These are phyloP conservation scores for Acheta domesticus DNA, from an alignment of 2,888 invertebrate species.

Conservation along the genomic window DNA sequence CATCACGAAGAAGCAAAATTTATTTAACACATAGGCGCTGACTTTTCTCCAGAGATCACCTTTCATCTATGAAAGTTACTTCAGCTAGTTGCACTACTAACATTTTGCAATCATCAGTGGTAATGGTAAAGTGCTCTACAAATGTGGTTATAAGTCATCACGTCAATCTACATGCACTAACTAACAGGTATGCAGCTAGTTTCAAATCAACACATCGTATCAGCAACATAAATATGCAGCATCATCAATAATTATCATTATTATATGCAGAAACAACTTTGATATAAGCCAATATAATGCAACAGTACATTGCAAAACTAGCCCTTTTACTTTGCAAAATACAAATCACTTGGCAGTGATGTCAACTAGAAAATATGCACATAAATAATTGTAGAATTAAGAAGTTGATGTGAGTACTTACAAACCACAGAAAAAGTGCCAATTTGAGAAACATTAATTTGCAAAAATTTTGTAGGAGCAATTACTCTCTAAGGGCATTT, in stretches of 20 bases:
- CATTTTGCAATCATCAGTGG: constrained; percentile 18
- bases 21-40: constrained; percentile 31
- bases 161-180: constrained; percentile 18
- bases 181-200: constrained; percentile 7
- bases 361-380: background rate
- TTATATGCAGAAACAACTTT: background rate
- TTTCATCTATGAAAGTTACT: constrained; percentile 18
- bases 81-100: constrained; percentile 11
- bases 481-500: background rate
- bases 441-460: constrained; percentile 9
- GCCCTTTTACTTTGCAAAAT: background rate
- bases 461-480: background rate
- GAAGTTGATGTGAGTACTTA: background rate
- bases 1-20: constrained; percentile 25
- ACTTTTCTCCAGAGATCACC: constrained; percentile 25
- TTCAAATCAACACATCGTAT: background rate
- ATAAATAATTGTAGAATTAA: background rate
- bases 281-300: constrained; percentile 2
- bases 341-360: background rate
- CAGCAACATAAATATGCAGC: constrained; percentile 18
- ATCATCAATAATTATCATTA: background rate
- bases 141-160: constrained; percentile 11
- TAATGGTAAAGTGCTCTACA: constrained; percentile 11
- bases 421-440: constrained; percentile 7
- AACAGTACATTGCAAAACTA: constrained; percentile 5